Conservation (phyloP, 1,140 invertebrate genomes). For the Drusus annulatus region DNA sequence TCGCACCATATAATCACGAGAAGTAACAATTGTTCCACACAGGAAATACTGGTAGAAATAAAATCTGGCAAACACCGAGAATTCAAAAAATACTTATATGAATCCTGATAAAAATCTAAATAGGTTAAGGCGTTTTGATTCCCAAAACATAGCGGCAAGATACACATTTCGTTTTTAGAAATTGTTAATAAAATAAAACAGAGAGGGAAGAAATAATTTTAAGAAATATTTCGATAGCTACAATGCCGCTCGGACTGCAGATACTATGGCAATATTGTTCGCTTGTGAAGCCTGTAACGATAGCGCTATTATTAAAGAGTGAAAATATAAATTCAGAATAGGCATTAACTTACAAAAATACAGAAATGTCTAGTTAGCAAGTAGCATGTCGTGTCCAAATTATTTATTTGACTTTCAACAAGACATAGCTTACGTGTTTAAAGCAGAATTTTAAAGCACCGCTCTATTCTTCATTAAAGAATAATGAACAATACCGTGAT, state of each 20-base stretch:
- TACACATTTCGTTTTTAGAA: background rate
- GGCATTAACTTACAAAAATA: too few relatives aligned
- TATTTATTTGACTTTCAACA: background rate
- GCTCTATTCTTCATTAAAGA: too few relatives aligned
- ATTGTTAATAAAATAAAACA: background rate
- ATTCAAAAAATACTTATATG: background rate
- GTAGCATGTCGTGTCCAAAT: background rate
- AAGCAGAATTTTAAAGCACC: background rate
- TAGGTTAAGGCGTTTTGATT: constrained; percentile 3
- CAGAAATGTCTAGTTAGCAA: too few relatives aligned
- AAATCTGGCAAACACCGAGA: background rate
- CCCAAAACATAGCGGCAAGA: background rate
- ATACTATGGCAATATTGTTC: background rate
- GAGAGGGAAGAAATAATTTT: constrained; percentile 2
- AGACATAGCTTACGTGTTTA: background rate
- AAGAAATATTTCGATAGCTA: too few relatives aligned
- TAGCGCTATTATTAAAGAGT: background rate
- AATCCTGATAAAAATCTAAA: constrained; percentile 5
- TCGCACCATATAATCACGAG: constrained; percentile 9
- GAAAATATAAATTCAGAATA: too few relatives aligned
- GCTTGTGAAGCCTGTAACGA: constrained; percentile 5
- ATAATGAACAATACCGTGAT: too few relatives aligned
- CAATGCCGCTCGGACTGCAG: too few relatives aligned
- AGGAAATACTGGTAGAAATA: background rate
- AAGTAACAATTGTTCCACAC: background rate